Evolutionary conservation across 1,140 invertebrate species (phyloP), one percentile per base, ranked within the genome.

Genomic region (Drosophila tani): DNA sequence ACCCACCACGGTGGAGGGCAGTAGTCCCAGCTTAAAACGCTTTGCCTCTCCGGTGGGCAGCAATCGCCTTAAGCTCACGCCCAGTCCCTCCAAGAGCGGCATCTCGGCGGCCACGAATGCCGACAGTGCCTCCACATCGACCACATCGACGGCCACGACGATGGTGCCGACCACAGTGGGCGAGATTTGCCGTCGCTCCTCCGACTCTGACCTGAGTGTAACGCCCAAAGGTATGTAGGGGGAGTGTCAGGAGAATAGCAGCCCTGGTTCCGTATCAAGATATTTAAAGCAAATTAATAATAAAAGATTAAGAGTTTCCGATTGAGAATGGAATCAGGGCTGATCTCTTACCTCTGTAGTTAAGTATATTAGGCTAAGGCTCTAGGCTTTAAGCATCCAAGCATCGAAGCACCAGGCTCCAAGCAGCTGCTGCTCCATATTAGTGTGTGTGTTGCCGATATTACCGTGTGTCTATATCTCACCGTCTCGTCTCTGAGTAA

Each of bases 201-300:
- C 98, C 5, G 98, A 99, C 93, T 98, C 98, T 3, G 98, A 99
- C 93, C 93, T 98, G 51, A 98, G 96, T 93, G 96, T 98, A 40
- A 97, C 97, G 7, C 97, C 97, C 3, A 98, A 98, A 96, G 97
- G 98, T 98, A 94, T 93, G 93, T 91, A 70, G 29, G 27, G 21
- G 47, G 46, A 15, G 15, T 11, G 40, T 40, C 11, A 7, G 6
- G 11, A 19, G 40, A 17, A 17, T 27, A 17, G 7, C 57, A 66
- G 57, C 21, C 24, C 21, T 38, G 57, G 15, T 66, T 43, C 4
- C 19, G 19, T 24, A 1, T 35, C 2, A 4, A 12, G 29, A 8
- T 17, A 32, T 17, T 17, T 6, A 8, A 32, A 9, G 9, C 3
- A 49, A 50, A 29, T 27, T 3, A 11, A 11, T 27, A 50, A 27